Evolutionary conservation across 2,797 vertebrate species (phyloP), one percentile per base, ranked within the genome.

Genomic region (Sternotherus odoratus): DNA sequence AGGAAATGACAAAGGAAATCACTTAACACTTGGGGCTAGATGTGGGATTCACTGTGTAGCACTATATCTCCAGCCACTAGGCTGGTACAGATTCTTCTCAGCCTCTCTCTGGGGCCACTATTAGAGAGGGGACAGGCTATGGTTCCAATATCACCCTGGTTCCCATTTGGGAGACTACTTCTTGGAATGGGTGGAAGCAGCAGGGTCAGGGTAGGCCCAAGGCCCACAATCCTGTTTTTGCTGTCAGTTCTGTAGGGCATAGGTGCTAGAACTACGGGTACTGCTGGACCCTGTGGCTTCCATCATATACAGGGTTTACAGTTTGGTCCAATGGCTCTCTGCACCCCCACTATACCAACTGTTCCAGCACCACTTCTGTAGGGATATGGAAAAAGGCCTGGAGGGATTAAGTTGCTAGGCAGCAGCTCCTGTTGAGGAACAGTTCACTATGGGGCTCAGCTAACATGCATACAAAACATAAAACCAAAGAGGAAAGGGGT

Each of bases 21-120:
- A 4, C 6, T 66, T 30, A 88, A 82, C 0, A 49, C 26, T 21
- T 80, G n/a, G n/a, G 49, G 36, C 19, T 80, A 36, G 0, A 0
- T 12, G 6, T 39, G 4, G 1, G 36, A 8, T 1, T 81, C 84
- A 88, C 48, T 28, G 9, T 24, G 24, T 13, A 79, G 8, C 26
- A 36, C 1, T 66, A 72, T 2, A 7, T 28, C n/a, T 57, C 90
- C n/a, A 77, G 39, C 6, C 36, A 36, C 9, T 39, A 23, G 54
- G 15, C 26, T 15, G 0, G 16, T 82, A 8, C 53, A 54, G 23
- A 54, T 54, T 54, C 53, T 54, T 54, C 53, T 54, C 53, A 54
- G 53, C 33, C 5, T 89, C 60, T 30, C 2, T 51, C 78, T 15
- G 5, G 33, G 49, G 33, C 2, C 39, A 85, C 36, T 12, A 82